phyloP scores from a whole-genome alignment of 1,140 invertebrate genomes.

The Akabosia matsudoensis region DNA sequence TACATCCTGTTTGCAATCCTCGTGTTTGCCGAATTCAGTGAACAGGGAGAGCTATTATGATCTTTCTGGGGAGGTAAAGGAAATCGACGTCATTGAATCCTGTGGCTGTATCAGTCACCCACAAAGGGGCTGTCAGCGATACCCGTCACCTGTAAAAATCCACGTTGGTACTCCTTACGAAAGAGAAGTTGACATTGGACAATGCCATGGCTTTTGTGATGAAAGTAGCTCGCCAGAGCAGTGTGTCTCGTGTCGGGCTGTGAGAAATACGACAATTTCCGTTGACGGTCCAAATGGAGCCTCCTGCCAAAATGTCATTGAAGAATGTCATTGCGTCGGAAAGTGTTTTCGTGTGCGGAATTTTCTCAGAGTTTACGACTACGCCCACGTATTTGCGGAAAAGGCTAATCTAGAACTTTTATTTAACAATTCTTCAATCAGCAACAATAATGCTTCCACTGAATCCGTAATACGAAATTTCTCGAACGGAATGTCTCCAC shows the following conservation, averaged over 20 bases:
- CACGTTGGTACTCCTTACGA: conserved; percentile 56
- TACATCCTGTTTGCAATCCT: conserved; percentile 32
- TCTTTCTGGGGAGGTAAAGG: conserved; percentile 36
- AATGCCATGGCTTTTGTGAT: conserved; percentile 54
- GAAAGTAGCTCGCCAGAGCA: conserved; percentile 48
- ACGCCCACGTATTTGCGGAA: conserved; percentile 28
- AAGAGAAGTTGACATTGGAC: conserved; percentile 54
- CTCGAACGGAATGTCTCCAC: too few species aligned
- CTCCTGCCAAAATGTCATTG: conserved; percentile 41
- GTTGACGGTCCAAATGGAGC: conserved; percentile 57
- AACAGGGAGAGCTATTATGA: conserved; percentile 35
- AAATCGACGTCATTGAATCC: conserved; percentile 53
- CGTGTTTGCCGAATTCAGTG: conserved; percentile 31
- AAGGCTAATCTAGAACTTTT: not conserved
- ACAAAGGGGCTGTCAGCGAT: conserved; percentile 50
- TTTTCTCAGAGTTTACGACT: conserved; percentile 49
- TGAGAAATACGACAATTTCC: conserved; percentile 54
- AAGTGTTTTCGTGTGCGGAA: conserved; percentile 44
- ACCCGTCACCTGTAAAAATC: conserved; percentile 52
- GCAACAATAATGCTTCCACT: not conserved
- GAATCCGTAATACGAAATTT: not conserved
- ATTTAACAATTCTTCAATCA: not conserved
- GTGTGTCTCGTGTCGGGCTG: conserved; percentile 50
- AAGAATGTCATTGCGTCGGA: conserved; percentile 46
- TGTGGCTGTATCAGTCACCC: conserved; percentile 53